Evolutionary conservation across 2,797 vertebrate genomes (phyloP), one percentile per base, ranked within the genome.

Genomic region (Chelonia mydas): DNA sequence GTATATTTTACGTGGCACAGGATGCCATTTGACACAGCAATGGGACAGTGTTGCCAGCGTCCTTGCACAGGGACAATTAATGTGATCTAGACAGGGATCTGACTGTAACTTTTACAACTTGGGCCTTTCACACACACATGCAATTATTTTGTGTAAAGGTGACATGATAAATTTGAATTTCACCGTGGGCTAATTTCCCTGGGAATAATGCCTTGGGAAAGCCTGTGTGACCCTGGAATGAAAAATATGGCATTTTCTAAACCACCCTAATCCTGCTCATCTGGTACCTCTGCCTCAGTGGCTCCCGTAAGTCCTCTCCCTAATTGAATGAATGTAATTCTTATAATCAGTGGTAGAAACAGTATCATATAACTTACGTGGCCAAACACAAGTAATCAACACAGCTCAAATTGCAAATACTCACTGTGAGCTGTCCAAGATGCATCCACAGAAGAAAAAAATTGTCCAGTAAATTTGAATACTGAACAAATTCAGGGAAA

Each of bases 351-450:
- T 15, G 68, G 37, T 72, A 72, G 37, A 72, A 72, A 72, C 19
- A 12, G 7, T 49, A 49, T 49, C 15, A n/a, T 12, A 19, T 41
- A 49, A 41, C 0, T 17, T 54, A 12, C 21, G 6, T 7, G 12
- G 80, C n/a, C 19, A 1, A 0, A 3, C 27, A 2, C 47, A 83
- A 59, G 1, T 59, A 4, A 1, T 55, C 77, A 80, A 68, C 13
- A 12, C 13, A 72, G 74, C 19, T 80, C 0, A 0, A 47, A 10
- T 45, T 47, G 31, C 74, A 47, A 76, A 77, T 49, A 77, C 45
- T 31, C 74, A 77, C 27, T 16, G 16, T 49, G 8, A 77, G 28
- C 74, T 49, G 27, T 49, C 27, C 74, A 49, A 17, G 27, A 77
- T 77, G 41, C 41, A 49, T 45, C 72, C 72, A 31, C 13, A 31